These are phyloP conservation scores for Steinernema hermaphroditum DNA, from an alignment of 2,888 invertebrate genomes.

Conservation along the genomic window DNA sequence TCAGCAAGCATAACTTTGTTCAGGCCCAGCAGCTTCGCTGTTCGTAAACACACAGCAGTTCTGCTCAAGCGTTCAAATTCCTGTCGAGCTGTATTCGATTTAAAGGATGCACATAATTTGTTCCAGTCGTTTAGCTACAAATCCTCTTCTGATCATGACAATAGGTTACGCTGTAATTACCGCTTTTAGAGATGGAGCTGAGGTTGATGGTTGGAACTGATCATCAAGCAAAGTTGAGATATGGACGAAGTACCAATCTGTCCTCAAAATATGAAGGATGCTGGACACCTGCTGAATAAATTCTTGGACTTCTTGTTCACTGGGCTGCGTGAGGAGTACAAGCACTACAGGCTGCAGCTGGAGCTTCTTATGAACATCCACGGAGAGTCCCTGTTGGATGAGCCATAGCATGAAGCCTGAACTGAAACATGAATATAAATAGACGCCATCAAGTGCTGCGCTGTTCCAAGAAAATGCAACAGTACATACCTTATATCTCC, in stretches of 20 bases:
- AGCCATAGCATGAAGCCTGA: slow-evolving; percentile 36
- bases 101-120: slow-evolving; percentile 38
- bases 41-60: slow-evolving; percentile 37
- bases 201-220: neutral
- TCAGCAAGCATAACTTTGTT: slow-evolving; percentile 47
- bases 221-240: slow-evolving; percentile 39
- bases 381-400: slow-evolving; percentile 32
- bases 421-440: neutral
- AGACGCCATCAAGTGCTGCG: neutral
- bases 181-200: slow-evolving; percentile 32
- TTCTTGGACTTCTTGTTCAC: neutral
- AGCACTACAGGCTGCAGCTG: slow-evolving; percentile 32
- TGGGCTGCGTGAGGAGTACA: neutral
- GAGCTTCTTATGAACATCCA: slow-evolving; percentile 41
- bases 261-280: neutral
- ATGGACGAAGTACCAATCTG: slow-evolving; percentile 42
- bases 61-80: slow-evolving; percentile 45
- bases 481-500: slow-evolving; percentile 35
- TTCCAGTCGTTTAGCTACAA: neutral
- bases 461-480: neutral
- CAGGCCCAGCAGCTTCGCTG: slow-evolving; percentile 34
- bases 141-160: too few relatives aligned
- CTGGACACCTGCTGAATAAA: neutral
- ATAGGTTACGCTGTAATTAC: slow-evolving; percentile 36
- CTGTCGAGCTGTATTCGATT: slow-evolving; percentile 38